These are phyloP conservation scores for Hemithea aestivaria DNA, from an alignment of 2,888 invertebrate species.

Conservation along the genomic window DNA sequence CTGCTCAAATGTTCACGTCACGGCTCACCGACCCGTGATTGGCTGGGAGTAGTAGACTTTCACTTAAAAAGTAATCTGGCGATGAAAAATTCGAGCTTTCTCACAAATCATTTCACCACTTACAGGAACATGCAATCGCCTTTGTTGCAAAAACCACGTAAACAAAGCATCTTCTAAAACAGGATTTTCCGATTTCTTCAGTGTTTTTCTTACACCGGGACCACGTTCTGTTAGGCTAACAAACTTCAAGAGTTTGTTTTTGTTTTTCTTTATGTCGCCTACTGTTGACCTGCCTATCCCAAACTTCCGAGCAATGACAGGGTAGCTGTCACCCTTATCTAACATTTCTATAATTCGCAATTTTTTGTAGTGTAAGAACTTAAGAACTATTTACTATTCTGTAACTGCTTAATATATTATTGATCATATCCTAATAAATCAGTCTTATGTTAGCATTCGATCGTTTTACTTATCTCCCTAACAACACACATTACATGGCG, in stretches of 20 bases:
- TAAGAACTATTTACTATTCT: no score
- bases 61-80: no score
- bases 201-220: constrained; percentile 14
- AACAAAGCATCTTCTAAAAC: constrained; percentile 17
- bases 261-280: constrained; percentile 12
- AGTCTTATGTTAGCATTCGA: no score
- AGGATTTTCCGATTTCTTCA: constrained; percentile 12
- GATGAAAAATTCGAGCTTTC: neutral
- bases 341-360: constrained; percentile 18
- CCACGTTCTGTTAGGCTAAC: constrained; percentile 12
- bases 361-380: no score
- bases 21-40: no score
- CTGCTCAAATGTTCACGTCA: no score
- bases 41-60: no score
- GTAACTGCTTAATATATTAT: no score
- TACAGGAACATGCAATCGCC: constrained; percentile 4
- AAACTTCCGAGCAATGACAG: constrained; percentile 13
- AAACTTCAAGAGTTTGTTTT: constrained; percentile 14
- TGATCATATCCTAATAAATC: no score
- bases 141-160: constrained; percentile 18
- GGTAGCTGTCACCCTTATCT: constrained; percentile 17
- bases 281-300: constrained; percentile 17
- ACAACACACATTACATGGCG: no score
- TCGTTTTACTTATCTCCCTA: no score
- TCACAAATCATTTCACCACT: neutral